Base-by-base conservation (phyloP, 2,888 invertebrate genomes). In the Catocala nupta region DNA sequence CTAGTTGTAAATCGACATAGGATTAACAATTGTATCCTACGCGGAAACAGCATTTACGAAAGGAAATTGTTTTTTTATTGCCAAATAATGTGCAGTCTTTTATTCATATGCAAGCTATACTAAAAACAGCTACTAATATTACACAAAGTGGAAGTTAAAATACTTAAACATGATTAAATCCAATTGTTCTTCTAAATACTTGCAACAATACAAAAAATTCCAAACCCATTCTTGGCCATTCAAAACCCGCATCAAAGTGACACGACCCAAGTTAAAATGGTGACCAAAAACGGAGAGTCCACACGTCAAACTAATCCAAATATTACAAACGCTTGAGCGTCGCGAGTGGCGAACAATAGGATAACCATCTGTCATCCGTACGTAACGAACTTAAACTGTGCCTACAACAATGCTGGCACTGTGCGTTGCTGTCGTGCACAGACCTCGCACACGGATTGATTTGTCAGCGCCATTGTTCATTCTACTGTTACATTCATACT, bases 301-400 rank as follows among this genome's bases (percentile, higher is more conserved):
- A 76, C 76, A 74, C 78, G 76, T 76, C 76, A 75, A 77, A 77
- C 73, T 77, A 77, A 77, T 77, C 76, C 75, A 67, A 77, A 77
- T 77, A 76, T 77, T 77, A 77, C 75, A 73, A 75, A 75, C 78
- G 73, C 66, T 72, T 75, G 73, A 77, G 71, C 73, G 70, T 75
- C 70, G 76, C 80, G 81, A 80, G 73, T 75, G 69, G 77, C 79
- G 81, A 80, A 87, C 85, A 86, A 85, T 85, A 82, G 85, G 83
- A 84, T 84, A 87, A 83, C 87, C 87, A 88, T 88, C 86, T 87
- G 87, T 90, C 88, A 88, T 84, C 82, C 81, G 81, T 81, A 80
- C 80, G 75, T 86, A 84, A 87, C 84, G 82, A 86, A 86, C 87
- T 84, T 86, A 87, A 87, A 88, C 88, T 82, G 82, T 81, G 81